These are phyloP conservation scores for Apocrypta bakeri DNA, from an alignment of 1,140 invertebrate species.

Conservation along the genomic window DNA sequence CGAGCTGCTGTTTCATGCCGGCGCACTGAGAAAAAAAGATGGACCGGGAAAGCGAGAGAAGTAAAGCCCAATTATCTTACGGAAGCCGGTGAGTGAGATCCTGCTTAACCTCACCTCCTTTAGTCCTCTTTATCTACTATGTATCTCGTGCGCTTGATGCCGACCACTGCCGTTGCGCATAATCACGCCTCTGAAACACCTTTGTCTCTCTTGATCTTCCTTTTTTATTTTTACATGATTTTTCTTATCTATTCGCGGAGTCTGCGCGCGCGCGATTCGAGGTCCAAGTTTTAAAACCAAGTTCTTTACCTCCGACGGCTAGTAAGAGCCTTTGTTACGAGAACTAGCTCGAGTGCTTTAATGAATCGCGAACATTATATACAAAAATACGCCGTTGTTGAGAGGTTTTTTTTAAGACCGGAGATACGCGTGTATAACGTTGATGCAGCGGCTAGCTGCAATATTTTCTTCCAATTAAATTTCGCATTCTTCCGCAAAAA, in stretches of 20 bases:
- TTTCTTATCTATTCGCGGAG: slow-evolving; percentile 36
- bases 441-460: background rate
- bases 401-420: background rate
- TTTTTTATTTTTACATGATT: slow-evolving; percentile 32
- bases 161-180: background rate
- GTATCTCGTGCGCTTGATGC: background rate
- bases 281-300: background rate
- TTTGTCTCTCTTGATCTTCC: background rate
- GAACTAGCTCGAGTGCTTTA: background rate
- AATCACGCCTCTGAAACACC: background rate
- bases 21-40: slow-evolving; percentile 19
- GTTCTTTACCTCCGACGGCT: background rate
- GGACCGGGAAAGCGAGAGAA: slow-evolving; percentile 36
- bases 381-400: background rate
- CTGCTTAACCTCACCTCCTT: slow-evolving; percentile 63
- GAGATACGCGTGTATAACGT: too few species aligned
- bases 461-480: too few species aligned
- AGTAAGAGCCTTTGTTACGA: background rate
- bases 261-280: background rate
- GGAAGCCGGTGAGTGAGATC: slow-evolving; percentile 58
- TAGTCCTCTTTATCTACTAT: background rate
- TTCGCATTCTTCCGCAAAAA: background rate
- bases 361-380: slow-evolving; percentile 9
- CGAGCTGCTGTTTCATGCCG: background rate
- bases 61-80: slow-evolving; percentile 66